Evolutionary conservation across 2,113 vertebrate genomes (phyloP), one percentile per base, ranked within the genome.

Genomic region (Callospermophilus lateralis): DNA sequence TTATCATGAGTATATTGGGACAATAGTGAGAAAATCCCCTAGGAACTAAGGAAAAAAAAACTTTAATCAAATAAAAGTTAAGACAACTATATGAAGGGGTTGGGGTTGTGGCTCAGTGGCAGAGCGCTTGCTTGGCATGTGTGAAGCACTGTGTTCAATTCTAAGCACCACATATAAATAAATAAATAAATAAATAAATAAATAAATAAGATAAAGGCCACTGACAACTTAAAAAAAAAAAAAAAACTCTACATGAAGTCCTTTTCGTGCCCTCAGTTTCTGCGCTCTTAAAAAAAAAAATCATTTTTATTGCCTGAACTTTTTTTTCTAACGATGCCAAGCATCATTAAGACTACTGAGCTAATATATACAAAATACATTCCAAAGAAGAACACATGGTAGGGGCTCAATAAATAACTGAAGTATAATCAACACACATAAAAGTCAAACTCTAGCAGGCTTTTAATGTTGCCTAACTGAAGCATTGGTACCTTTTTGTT

Each of bases 391-490:
- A 61, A 3, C 4, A 84, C 58, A 94, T 48, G 26, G 26, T 34
- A 67, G 15, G 34, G 15, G 53, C 15, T 93, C 48, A 93, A 63
- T 55, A 74, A 92, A 84, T 5, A 80, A 65, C 15, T 91, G 80
- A 93, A 77, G 32, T 86, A 74, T 80, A 30, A 93, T 88, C 22
- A 22, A 93, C 3, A 79, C 48, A 78, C 58, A 93, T 68, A 45
- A 74, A 96, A 95, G 8, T 78, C 81, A 90, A 55, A 86, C 34
- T 74, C 48, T 67, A 83, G 45, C 1, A 93, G 48, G 30, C 26
- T 90, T 86, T 89, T 85, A 96, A 89, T 32, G 39, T 73, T 94
- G 45, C n/a, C 73, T 94, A 94, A 93, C 1, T 61, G 42, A 95
- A 95, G 48, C 32, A 84, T 12, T 77, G 24, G 15, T 42, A 89